Evolutionary conservation across 2,888 invertebrate species (phyloP), one percentile per base, ranked within the genome.

Genomic region (Cremastinae sp.): DNA sequence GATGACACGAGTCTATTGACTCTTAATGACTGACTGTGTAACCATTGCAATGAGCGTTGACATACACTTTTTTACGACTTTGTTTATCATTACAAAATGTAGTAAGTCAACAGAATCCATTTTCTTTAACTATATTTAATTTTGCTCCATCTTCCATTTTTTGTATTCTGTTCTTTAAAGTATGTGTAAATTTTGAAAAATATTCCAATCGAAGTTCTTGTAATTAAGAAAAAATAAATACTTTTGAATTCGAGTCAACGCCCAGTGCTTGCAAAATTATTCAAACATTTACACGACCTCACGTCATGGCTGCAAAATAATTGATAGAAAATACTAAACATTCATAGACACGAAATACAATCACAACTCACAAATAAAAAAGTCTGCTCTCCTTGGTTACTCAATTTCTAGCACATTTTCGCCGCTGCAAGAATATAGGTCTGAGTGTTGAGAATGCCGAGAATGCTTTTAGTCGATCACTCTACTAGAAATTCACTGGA

Each of bases 401-500:
- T 79, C 78, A 77, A 16, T 73, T 28, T 28, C 74, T 74, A 80
- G 78, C 76, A 78, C 49, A 43, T 22, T 14, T 14, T 4, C 81
- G 81, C 82, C 76, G 71, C 80, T 83, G 59, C 75, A 79, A 79
- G 81, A 83, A 81, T 80, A 79, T n/a, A n/a, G 80, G 80, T 68
- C 81, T 80, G 80, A 81, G 81, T 84, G 82, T 84, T 86, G 84
- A 81, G 87, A 88, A 87, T 88, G 87, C 81, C 82, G 64, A 69
- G 85, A 87, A 88, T 85, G 88, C 86, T 49, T 58, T 86, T 83
- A 85, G 84, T 81, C 71, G 79, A 74, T 80, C 80, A 69, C 59
- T 41, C 59, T 53, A 72, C 56, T 71, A 82, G 79, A 80, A 43
- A 61, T 74, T 66, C 79, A 73, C 74, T 79, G 66, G 73, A 79